Percentiles rank a stretch among this genome's conserved stretches.
Conservation (phyloP, 2,888 invertebrate species). For the Pachycephus smyrnensis region DNA sequence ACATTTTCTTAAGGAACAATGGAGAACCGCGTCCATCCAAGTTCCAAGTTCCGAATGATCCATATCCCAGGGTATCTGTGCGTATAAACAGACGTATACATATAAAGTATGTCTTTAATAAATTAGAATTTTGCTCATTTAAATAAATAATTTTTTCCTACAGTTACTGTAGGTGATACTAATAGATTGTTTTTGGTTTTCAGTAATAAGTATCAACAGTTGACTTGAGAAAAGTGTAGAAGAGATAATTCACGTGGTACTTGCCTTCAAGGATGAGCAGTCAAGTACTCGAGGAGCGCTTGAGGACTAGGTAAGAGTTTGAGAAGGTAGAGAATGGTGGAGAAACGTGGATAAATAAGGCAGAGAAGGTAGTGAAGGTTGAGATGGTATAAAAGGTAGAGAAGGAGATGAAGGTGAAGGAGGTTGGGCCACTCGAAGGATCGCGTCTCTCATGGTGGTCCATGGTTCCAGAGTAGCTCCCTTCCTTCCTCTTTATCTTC, state of each 20-base stretch:
- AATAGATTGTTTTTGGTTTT: background rate
- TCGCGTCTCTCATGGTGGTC: conserved; percentile 63
- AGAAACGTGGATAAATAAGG: conserved; percentile 21
- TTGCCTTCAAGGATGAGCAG: background rate
- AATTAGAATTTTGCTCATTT: background rate
- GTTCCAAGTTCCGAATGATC: background rate
- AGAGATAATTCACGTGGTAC: conserved; percentile 37
- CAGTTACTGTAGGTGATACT: background rate
- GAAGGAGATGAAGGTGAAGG: conserved; percentile 34
- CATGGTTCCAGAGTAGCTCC: conserved; percentile 50
- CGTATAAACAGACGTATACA: background rate
- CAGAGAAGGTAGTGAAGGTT: conserved; percentile 8
- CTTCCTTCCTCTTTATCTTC: conserved; percentile 51
- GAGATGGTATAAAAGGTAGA: background rate
- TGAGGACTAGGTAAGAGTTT: conserved; percentile 20
- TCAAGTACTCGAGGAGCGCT: conserved; percentile 8
- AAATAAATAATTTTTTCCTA: background rate
- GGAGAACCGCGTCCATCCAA: background rate
- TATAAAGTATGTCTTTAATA: background rate
- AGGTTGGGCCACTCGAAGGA: conserved; percentile 41
- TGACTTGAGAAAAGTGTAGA: background rate
- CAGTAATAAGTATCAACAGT: background rate
- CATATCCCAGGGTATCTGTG: background rate
- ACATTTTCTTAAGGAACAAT: background rate
- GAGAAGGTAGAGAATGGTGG: conserved; percentile 19